Percentiles rank a stretch among this genome's conserved stretches.
phyloP scores from a whole-genome alignment of 2,888 invertebrate species.

The Conops quadrifasciatus region DNA sequence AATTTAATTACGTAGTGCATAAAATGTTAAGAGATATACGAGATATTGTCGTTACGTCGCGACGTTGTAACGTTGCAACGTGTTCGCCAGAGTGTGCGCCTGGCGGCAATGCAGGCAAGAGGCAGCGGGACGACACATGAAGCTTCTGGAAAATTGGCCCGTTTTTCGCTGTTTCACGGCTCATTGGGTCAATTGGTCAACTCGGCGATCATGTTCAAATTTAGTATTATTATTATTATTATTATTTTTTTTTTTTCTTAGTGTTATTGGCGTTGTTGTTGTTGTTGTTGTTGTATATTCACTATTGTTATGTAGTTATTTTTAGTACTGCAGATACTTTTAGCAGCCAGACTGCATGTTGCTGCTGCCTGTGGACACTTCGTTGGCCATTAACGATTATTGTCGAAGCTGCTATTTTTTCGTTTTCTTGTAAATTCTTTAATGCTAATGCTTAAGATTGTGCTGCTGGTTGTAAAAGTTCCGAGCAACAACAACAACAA shows the following conservation, averaged over 20 bases:
- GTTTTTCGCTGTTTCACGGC: neutral
- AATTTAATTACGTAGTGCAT: too few relatives aligned
- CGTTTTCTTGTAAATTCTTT: slow-evolving; percentile 39
- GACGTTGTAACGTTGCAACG: too few relatives aligned
- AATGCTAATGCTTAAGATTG: neutral
- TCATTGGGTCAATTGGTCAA: slow-evolving; percentile 39
- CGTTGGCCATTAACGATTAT: slow-evolving; percentile 35
- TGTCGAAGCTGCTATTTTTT: slow-evolving; percentile 43
- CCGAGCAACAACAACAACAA: neutral
- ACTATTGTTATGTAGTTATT: neutral
- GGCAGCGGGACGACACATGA: too few relatives aligned
- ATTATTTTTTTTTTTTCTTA: slow-evolving; percentile 5
- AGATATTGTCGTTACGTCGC: too few relatives aligned
- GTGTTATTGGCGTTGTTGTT: slow-evolving; percentile 11
- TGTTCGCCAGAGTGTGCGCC: too few relatives aligned
- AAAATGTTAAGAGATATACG: too few relatives aligned
- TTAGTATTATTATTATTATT: slow-evolving; percentile 14
- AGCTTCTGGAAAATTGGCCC: neutral
- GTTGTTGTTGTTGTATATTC: neutral
- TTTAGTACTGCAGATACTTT: too few relatives aligned
- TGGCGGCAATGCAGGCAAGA: too few relatives aligned
- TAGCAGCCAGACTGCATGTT: neutral
- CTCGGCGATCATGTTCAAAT: slow-evolving; percentile 13
- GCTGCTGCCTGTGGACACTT: slow-evolving; percentile 33
- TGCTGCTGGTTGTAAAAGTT: slow-evolving; percentile 9